Evolutionary conservation across 2,888 invertebrate species (phyloP).

Genomic region (Pammene aurita): DNA sequence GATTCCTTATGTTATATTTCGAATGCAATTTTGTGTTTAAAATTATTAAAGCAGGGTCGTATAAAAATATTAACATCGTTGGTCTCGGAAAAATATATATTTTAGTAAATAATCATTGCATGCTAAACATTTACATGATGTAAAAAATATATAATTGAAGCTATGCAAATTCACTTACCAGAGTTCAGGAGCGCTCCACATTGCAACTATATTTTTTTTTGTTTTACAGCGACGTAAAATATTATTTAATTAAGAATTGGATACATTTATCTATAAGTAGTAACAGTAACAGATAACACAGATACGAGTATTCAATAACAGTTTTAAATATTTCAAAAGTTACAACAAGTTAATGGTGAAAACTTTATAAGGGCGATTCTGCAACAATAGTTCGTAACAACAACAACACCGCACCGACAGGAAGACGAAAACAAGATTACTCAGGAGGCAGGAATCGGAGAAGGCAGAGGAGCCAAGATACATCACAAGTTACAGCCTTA

Average conservation of each 20-base stretch:
- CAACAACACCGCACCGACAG: conserved; percentile 70
- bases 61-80: too few species aligned
- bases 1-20: too few species aligned
- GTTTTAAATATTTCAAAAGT: conserved; percentile 78
- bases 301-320: conserved; percentile 78
- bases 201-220: conserved; percentile 42
- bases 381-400: conserved; percentile 66
- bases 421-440: conserved; percentile 69
- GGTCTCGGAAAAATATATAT: too few species aligned
- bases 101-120: too few species aligned
- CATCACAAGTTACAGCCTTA: conserved; percentile 66
- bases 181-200: conserved; percentile 54
- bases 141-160: conserved; percentile 18
- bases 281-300: conserved; percentile 81
- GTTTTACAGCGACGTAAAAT: conserved; percentile 67
- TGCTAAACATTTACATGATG: neutral
- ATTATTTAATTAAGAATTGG: conserved; percentile 63
- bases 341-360: conserved; percentile 71
- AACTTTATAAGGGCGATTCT: conserved; percentile 51
- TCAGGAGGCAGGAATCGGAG: conserved; percentile 53
- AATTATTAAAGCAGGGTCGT: too few species aligned
- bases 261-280: conserved; percentile 71
- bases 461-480: conserved; percentile 71
- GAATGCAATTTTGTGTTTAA: too few species aligned
- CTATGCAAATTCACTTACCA: conserved; percentile 54